Evolutionary conservation across 2,888 invertebrate genomes (phyloP), one percentile per base, ranked within the genome.

Genomic region (Drosophila mimica): DNA sequence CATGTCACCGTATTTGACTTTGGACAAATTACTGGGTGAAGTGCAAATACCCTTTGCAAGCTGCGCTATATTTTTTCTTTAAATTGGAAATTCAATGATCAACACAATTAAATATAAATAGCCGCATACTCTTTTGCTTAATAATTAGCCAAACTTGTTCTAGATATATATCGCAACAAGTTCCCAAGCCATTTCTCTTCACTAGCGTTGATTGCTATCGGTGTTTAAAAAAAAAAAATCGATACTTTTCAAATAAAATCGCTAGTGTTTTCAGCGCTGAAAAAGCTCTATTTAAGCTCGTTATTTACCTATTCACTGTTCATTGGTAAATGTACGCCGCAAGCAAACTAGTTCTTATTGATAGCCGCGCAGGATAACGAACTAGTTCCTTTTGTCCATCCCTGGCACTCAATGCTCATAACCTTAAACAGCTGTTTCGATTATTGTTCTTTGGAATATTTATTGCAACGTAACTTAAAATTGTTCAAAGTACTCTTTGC

Each of bases 361-460:
- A 46, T 1, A 17, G 28, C 6, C 9, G 3, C 2, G 1, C 6
- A 20, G 30, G 5, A 3, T 34, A 13, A 7, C 8, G 7, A 31
- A 30, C 13, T 7, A 5, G n/a, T 28, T 4, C 4, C 11, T 36
- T 30, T 25, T 49, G 33, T 43, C 25, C 76, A 69, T 63, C 77
- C 61, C 81, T 77, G 61, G 15, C 7, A 66, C 0, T 7, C 48
- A 43, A 9, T 46, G 13, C 60, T 30, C n/a, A 40, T 40, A 20
- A 17, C 25, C n/a, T 5, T 53, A 62, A 78, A 63, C 82, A 79
- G 82, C 82, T 79, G 79, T 66, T 60, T 51, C 36, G 56, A 53
- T 72, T 63, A 52, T 48, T 53, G 38, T 69, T 64, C 49, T 63
- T 52, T 33, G 51, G 33, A 49, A 49, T 25, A 56, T 67, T 56